phyloP scores from a whole-genome alignment of 2,113 vertebrate genomes.

The Myotis davidii region DNA sequence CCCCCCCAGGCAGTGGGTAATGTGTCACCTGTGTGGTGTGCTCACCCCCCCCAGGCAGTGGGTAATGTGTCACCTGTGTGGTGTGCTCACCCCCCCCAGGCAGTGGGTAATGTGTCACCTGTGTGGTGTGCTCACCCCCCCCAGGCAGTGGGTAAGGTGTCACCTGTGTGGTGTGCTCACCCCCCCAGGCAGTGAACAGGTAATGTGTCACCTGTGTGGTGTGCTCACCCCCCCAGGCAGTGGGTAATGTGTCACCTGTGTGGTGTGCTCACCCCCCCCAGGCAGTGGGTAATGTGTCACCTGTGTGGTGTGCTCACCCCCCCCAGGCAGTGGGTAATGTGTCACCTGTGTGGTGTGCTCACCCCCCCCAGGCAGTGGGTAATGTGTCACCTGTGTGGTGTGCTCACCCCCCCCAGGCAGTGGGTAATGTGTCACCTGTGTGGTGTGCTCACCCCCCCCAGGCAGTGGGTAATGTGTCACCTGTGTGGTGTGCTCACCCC shows the following conservation, averaged over 20 bases:
- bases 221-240: no score
- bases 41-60: neutral
- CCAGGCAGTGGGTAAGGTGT: neutral
- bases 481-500: accelerated
- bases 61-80: neutral
- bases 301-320: accelerated
- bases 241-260: neutral
- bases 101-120: neutral
- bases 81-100: neutral
- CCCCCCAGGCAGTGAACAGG: no score
- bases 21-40: neutral
- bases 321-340: neutral
- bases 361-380: neutral
- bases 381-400: neutral
- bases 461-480: no score
- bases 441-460: neutral
- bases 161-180: no score
- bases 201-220: no score
- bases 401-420: neutral
- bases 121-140: accelerated
- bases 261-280: neutral
- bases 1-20: no score
- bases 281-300: neutral
- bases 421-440: neutral
- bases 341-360: neutral